Evolutionary conservation across 2,888 invertebrate species (phyloP).

Genomic region (Epinotia bilunana): DNA sequence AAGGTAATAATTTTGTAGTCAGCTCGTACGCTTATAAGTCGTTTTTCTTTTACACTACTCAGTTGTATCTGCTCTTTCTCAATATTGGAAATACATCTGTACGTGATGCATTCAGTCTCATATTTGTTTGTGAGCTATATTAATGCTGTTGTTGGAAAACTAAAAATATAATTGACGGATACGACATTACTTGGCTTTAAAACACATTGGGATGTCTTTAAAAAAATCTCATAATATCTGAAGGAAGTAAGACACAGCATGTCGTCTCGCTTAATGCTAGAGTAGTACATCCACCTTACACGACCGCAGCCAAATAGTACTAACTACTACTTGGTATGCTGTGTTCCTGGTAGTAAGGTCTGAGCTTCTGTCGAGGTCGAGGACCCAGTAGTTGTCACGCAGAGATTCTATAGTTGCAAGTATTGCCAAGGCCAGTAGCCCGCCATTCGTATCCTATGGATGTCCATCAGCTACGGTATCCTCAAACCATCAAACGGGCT

Average conservation of each 20-base stretch:
- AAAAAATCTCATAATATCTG: neutral
- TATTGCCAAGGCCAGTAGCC: too few relatives aligned
- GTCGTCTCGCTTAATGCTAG: neutral
- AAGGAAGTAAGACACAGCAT: neutral
- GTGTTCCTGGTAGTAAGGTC: neutral
- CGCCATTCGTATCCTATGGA: too few relatives aligned
- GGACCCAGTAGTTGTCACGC: too few relatives aligned
- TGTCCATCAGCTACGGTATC: too few relatives aligned
- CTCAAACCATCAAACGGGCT: too few relatives aligned
- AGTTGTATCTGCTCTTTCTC: constrained; percentile 63
- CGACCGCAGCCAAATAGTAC: neutral
- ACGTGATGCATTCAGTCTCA: constrained; percentile 30
- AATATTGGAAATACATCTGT: constrained; percentile 62
- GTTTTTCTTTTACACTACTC: neutral
- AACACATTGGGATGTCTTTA: neutral
- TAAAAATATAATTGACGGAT: neutral
- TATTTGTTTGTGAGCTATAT: constrained; percentile 33
- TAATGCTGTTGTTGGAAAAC: constrained; percentile 22
- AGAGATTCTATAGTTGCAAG: too few relatives aligned
- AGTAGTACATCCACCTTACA: neutral
- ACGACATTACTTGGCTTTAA: neutral
- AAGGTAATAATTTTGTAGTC: neutral
- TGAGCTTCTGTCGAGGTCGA: neutral
- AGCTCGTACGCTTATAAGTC: neutral
- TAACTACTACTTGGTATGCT: neutral